Conservation (phyloP, 1,140 invertebrate genomes). For the Diachasmimorpha longicaudata region DNA sequence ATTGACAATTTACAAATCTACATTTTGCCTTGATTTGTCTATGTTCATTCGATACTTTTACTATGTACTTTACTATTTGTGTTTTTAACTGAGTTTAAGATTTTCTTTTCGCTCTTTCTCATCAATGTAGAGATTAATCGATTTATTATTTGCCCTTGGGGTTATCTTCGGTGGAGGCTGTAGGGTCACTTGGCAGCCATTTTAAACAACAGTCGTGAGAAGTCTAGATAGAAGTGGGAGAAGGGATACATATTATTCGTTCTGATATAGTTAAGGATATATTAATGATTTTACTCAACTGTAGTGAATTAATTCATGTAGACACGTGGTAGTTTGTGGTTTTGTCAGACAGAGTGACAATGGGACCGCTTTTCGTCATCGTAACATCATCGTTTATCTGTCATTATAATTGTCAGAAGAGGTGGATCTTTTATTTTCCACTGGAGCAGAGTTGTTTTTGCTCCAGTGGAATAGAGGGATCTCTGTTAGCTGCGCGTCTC, state of each 20-base stretch:
- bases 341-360: background rate
- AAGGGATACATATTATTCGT: background rate
- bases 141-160: background rate
- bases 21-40: background rate
- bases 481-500: constrained; percentile 31
- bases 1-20: background rate
- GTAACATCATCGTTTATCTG: background rate
- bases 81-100: background rate
- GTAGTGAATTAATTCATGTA: background rate
- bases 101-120: background rate
- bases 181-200: background rate
- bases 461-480: background rate
- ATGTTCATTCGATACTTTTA: background rate
- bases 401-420: background rate
- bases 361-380: background rate
- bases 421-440: background rate
- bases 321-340: background rate
- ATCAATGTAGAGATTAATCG: background rate
- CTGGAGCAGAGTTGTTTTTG: background rate
- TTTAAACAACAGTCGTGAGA: background rate
- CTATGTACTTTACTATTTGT: background rate
- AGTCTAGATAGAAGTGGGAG: background rate
- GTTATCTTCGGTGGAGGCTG: background rate
- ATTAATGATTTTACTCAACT: background rate
- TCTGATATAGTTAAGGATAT: background rate